phyloP scores from a whole-genome alignment of 2,888 invertebrate species.

The Stomorhina lunata region DNA sequence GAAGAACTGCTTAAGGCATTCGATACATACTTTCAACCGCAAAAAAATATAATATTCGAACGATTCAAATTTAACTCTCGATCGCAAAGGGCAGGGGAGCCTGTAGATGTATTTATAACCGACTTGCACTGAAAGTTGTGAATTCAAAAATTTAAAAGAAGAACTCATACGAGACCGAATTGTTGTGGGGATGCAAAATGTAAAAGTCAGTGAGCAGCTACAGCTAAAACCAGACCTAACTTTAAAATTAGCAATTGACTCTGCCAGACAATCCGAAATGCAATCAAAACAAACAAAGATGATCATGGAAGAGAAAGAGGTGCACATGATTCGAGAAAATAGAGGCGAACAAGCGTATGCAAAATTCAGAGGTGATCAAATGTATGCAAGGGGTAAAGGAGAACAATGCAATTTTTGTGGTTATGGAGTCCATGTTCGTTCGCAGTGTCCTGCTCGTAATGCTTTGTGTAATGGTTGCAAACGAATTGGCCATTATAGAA shows the following conservation, averaged over 20 bases:
- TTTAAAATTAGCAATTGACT: background rate
- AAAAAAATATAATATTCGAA: conserved; percentile 2
- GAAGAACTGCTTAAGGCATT: background rate
- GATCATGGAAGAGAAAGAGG: background rate
- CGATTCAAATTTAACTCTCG: background rate
- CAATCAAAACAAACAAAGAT: background rate
- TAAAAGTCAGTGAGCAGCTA: conserved; percentile 7
- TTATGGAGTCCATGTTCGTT: background rate
- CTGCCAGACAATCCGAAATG: background rate
- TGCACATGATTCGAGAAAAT: background rate
- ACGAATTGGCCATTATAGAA: background rate
- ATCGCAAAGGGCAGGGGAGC: background rate
- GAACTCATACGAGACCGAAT: conserved; percentile 17
- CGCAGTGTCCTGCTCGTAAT: conserved; percentile 2
- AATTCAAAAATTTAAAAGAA: conserved; percentile 27
- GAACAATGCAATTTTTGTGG: background rate
- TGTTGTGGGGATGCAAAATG: conserved; percentile 4
- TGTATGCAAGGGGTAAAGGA: background rate
- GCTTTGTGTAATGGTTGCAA: background rate
- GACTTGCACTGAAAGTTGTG: conserved; percentile 12
- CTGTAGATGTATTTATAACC: background rate
- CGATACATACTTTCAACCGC: conserved; percentile 1
- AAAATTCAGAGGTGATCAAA: background rate
- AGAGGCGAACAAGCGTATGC: background rate
- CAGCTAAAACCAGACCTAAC: background rate